Conservation (phyloP, 2,888 invertebrate species). For the Myopa tessellatipennis region DNA sequence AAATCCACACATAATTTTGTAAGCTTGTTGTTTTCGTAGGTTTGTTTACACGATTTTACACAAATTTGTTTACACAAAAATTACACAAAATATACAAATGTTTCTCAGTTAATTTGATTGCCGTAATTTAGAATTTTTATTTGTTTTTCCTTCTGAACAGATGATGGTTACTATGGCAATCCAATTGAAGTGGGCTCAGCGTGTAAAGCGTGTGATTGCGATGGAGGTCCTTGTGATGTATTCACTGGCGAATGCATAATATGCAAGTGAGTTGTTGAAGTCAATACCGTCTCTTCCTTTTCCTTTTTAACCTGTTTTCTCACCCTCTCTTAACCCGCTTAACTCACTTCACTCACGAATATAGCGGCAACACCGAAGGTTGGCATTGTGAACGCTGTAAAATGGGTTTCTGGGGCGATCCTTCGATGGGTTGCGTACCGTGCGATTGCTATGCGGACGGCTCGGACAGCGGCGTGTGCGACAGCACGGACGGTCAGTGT, state of each 20-base stretch:
- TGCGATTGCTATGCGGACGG: constrained; percentile 85
- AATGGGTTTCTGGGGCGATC: constrained; percentile 75
- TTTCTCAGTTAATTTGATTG: too few species aligned
- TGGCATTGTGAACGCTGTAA: constrained; percentile 79
- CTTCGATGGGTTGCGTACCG: constrained; percentile 74
- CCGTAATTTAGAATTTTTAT: too few species aligned
- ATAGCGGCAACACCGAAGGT: constrained; percentile 72
- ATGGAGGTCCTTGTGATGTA: constrained; percentile 86
- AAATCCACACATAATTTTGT: too few species aligned
- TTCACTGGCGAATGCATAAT: constrained; percentile 86
- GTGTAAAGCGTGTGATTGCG: constrained; percentile 87
- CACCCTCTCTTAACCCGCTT: background rate
- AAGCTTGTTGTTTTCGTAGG: too few species aligned
- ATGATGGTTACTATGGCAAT: constrained; percentile 86
- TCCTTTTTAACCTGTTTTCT: background rate
- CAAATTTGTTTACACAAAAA: too few species aligned
- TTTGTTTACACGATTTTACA: too few species aligned
- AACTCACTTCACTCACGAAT: background rate
- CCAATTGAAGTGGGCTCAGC: constrained; percentile 77
- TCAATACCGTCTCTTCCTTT: background rate
- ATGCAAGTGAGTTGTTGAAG: constrained; percentile 70
- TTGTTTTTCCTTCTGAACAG: constrained; percentile 54
- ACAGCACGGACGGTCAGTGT: constrained; percentile 80
- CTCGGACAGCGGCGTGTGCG: constrained; percentile 77
- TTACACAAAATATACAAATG: too few species aligned